Percentiles rank a stretch among this genome's conserved stretches.
phyloP scores from a whole-genome alignment of 2,797 vertebrate genomes.

The Acanthornis magna region DNA sequence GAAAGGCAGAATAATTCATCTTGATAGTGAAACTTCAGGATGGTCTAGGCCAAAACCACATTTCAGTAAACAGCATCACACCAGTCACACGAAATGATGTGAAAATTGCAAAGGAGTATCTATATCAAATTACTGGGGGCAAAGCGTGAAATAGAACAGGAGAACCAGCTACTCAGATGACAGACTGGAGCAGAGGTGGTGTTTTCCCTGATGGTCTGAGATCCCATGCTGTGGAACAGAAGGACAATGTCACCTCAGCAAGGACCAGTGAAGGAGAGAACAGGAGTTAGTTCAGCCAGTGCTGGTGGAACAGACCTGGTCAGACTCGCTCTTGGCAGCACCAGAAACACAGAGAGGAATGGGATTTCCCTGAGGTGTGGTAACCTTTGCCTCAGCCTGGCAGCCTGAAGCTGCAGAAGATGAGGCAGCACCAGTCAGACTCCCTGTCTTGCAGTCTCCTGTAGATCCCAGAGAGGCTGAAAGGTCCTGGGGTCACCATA shows the following conservation, averaged over 20 bases:
- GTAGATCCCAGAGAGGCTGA: not conserved
- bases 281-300: fast-evolving
- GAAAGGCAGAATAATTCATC: not conserved
- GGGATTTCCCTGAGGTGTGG: fast-evolving
- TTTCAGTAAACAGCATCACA: not conserved
- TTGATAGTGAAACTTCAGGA: not conserved
- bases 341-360: not conserved
- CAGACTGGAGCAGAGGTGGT: not conserved
- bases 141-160: not conserved
- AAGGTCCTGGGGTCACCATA: fast-evolving
- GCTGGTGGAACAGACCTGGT: not conserved
- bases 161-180: not conserved
- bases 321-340: fast-evolving
- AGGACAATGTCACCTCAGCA: not conserved
- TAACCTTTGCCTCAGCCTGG: not conserved
- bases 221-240: not conserved
- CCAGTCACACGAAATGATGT: not conserved
- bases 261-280: not conserved
- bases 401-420: not conserved
- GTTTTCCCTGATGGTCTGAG: not conserved
- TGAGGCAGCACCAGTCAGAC: not conserved
- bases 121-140: fast-evolving
- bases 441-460: fast-evolving
- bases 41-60: not conserved
- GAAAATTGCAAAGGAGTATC: not conserved